Base-by-base conservation (phyloP, 2,888 invertebrate species). In the Patella ulyssiponensis region DNA sequence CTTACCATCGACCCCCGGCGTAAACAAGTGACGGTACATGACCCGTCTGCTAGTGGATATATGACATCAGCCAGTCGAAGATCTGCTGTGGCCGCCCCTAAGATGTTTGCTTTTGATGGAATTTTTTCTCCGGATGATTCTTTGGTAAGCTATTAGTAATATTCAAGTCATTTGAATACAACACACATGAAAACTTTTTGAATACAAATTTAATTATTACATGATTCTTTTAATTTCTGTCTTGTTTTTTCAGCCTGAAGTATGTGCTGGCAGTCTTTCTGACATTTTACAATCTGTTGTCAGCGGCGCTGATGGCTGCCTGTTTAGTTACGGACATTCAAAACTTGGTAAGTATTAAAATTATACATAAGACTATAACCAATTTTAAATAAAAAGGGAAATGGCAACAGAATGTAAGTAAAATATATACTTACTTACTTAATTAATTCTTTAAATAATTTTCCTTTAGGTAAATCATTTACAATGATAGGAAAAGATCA, bases 71-170 rank as follows among this genome's bases (percentile, higher is more conserved):
- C 89, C 9, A 89, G 88, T 74, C 83, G 90, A 52, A 83, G 88
- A 73, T 83, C 86, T 14, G 87, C 86, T 7, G 83, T 87, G 14
- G 86, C 87, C 0, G 97, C 98, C 0, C 98, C 98, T 0, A 98
- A 98, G 93, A 98, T 98, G 97, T 98, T 98, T 92, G 97, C 97
- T 20, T 98, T 98, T 91, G 98, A 98, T 91, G 96, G 97, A 82
- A 95, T 98, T 81, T 98, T 97, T 92, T 96, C 96, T 0, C 95
- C 96, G 84, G 97, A 98, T 83, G 97, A 98, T 91, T 95, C 97
- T 74, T 96, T 98, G 95, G 98, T 92, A 83, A 83, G 85, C 81
- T 2, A 4, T 17, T 17, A 54, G n/a, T 20, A 54, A 20, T 54
- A 23, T 27, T 58, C n/a, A 23, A 52, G 53, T 71, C 17, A 51